A percentile compares a stretch with the other conserved stretches of the same genome.
Conservation (phyloP, 2,888 invertebrate species). For the Eustalomyia histrio region DNA sequence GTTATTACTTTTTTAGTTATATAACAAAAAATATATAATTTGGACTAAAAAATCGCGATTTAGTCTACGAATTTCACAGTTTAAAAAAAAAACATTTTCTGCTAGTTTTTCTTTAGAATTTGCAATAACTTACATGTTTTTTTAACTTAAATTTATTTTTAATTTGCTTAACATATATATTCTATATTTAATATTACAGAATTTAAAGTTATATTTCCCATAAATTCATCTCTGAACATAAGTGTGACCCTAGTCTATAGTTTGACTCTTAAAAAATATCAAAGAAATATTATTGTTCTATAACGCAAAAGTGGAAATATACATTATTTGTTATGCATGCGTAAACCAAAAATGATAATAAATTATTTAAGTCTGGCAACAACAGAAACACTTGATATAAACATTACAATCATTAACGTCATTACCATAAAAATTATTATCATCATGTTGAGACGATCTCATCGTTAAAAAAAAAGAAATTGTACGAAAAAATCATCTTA, state of each 20-base stretch:
- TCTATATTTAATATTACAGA: too few relatives aligned
- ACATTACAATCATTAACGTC: conserved; percentile 52
- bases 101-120: too few relatives aligned
- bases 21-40: too few relatives aligned
- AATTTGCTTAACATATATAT: too few relatives aligned
- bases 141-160: too few relatives aligned
- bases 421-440: conserved; percentile 47
- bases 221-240: too few relatives aligned
- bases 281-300: background rate
- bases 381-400: conserved; percentile 37
- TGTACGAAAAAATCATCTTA: background rate
- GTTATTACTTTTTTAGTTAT: too few relatives aligned
- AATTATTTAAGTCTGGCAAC: background rate
- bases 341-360: background rate
- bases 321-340: background rate
- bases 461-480: background rate
- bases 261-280: background rate
- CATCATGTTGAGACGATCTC: conserved; percentile 17
- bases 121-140: too few relatives aligned
- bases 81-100: too few relatives aligned
- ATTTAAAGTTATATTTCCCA: too few relatives aligned
- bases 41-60: too few relatives aligned
- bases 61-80: too few relatives aligned
- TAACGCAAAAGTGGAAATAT: background rate
- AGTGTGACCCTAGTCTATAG: background rate